Base-by-base conservation (phyloP, 2,113 vertebrate species). In the Otocyon megalotis region DNA sequence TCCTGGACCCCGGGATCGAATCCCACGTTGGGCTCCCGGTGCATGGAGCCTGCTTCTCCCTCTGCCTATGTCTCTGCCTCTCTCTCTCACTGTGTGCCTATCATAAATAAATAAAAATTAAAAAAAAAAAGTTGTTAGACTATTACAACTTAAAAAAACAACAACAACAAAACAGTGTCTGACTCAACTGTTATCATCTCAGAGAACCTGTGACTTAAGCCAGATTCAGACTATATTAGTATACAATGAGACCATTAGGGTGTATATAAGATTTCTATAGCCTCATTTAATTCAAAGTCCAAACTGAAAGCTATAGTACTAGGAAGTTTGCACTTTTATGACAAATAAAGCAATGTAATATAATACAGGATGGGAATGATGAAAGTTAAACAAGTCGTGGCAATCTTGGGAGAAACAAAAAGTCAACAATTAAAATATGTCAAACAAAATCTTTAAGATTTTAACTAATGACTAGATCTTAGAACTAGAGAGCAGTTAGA, bases 281-380 rank as follows among this genome's bases (percentile, higher is more conserved):
- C 35, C n/a, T 88, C 79, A 89, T 95, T 97, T 96, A 97, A 98
- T 26, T 97, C 92, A 82, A 94, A 67, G 2, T 16, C 19, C 28
- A 92, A 85, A 63, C 63, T 84, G 90, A 96, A 9, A 94, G 96
- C 82, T 93, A 76, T 43, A 90, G 71, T 84, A 97, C 96, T 90
- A 96, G 74, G 95, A 97, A 98, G 97, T 19, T 17, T 90, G 92
- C 81, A 86, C 10, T 97, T 97, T 91, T 37, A 48, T 81, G 92
- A 84, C 2, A 86, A 92, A 89, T 74, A 98, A 91, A 94, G 88
- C n/a, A 96, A 81, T 58, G 30, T 67, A 95, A 60, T 67, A 26
- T 37, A 97, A 96, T 26, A 81, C 85, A 96, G 93, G 93, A 97
- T 95, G 62, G 96, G 94, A 97, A 97, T 67, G 56, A 97, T 0